Evolutionary conservation across 2,888 invertebrate species (phyloP), one percentile per base, ranked within the genome.

Genomic region (Apotomis capreana): DNA sequence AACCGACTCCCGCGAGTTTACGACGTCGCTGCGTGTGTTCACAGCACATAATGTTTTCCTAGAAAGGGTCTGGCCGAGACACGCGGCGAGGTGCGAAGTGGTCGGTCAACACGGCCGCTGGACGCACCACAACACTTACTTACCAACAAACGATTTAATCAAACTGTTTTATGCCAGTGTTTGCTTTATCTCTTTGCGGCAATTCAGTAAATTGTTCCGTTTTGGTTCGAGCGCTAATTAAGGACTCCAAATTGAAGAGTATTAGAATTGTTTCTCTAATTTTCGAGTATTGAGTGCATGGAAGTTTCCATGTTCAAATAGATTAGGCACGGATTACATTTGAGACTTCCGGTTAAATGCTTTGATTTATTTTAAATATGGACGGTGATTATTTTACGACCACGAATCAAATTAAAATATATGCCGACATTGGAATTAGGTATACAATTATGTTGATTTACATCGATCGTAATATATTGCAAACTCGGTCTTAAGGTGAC

Each of bases 41-140:
- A 77, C 78, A 81, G 78, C 78, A 83, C 83, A 84, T 83, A 81
- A 82, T 77, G 75, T 81, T 80, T 88, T 89, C 88, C 84, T 85
- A 87, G 89, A 89, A 91, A 88, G 87, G 88, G 86, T 83, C 81
- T 82, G 81, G 79, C 81, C 85, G 84, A 83, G 82, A 81, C 81
- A 80, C 80, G 79, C 80, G 80, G 82, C 79, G 80, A 90, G 89
- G 90, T 91, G 91, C 87, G 80, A 92, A 92, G 90, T 90, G 88
- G 83, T 88, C 76, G 79, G 90, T 88, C 86, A 90, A 91, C 83
- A 90, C 13, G 73, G 79, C 76, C 76, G 77, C 76, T 77, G 78
- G 79, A 79, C 77, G 83, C 85, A 82, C 87, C 80, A 79, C 84
- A 85, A 85, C 84, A 87, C 84, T 83, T 81, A 83, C 80, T 80